A percentile compares a stretch with the other conserved stretches of the same genome.
Evolutionary conservation across 1,140 invertebrate genomes (phyloP).

Genomic region (Rhopalosiphum padi): DNA sequence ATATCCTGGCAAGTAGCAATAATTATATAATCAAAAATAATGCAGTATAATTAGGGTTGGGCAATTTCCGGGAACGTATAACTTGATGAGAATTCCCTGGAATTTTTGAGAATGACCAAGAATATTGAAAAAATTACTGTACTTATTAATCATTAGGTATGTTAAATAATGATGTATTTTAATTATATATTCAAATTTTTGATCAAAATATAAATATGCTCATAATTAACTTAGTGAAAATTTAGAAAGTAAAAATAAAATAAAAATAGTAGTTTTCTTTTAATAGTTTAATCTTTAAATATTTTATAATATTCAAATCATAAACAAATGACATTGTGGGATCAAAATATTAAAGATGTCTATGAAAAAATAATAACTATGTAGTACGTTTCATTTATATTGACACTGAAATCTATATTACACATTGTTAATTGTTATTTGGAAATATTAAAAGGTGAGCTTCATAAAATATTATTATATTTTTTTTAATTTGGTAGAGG

Average conservation of each 20-base stretch:
- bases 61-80: background rate
- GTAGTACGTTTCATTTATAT: background rate
- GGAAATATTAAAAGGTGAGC: background rate
- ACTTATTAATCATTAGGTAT: background rate
- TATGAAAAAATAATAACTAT: too few relatives aligned
- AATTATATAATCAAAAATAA: background rate
- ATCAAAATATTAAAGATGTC: background rate
- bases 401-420: background rate
- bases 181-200: background rate
- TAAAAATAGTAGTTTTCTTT: background rate
- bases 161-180: background rate
- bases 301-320: background rate
- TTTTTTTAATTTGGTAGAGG: background rate
- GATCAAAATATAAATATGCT: background rate
- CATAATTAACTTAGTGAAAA: background rate
- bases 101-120: background rate
- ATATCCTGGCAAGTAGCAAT: background rate
- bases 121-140: background rate
- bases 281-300: background rate
- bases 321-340: background rate
- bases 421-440: background rate
- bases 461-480: background rate
- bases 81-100: background rate
- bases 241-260: background rate
- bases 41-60: background rate